These are phyloP conservation scores for Acanthosepion esculentum DNA, from an alignment of 2,888 invertebrate genomes.

Conservation along the genomic window DNA sequence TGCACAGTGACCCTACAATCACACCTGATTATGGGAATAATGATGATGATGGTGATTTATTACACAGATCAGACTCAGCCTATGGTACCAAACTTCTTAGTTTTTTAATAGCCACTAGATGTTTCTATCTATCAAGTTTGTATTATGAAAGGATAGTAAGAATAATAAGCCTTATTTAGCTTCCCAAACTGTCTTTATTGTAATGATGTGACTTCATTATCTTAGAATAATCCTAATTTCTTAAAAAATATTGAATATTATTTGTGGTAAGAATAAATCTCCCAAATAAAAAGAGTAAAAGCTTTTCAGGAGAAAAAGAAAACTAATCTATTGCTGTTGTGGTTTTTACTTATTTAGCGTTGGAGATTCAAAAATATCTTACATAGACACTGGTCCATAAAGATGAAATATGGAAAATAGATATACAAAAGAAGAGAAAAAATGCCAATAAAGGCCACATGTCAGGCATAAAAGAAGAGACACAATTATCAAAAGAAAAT, in stretches of 20 bases:
- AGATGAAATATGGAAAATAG: not conserved
- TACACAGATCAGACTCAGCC: not conserved
- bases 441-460: not conserved
- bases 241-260: not conserved
- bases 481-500: not conserved
- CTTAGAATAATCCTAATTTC: not conserved
- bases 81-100: not conserved
- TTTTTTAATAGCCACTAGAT: not conserved
- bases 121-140: not conserved
- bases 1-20: no score
- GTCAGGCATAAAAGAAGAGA: constrained; percentile 4
- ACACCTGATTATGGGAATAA: no score
- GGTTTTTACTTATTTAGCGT: not conserved
- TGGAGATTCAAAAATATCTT: constrained; percentile 9
- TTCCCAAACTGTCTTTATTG: not conserved
- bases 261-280: not conserved
- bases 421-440: not conserved
- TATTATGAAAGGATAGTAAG: not conserved
- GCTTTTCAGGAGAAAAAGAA: not conserved
- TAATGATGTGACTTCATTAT: not conserved
- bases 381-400: not conserved
- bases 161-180: not conserved
- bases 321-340: not conserved
- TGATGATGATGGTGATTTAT: not conserved
- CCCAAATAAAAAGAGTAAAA: not conserved